phyloP scores from a whole-genome alignment of 2,113 vertebrate species.

The Vidua chalybeata region DNA sequence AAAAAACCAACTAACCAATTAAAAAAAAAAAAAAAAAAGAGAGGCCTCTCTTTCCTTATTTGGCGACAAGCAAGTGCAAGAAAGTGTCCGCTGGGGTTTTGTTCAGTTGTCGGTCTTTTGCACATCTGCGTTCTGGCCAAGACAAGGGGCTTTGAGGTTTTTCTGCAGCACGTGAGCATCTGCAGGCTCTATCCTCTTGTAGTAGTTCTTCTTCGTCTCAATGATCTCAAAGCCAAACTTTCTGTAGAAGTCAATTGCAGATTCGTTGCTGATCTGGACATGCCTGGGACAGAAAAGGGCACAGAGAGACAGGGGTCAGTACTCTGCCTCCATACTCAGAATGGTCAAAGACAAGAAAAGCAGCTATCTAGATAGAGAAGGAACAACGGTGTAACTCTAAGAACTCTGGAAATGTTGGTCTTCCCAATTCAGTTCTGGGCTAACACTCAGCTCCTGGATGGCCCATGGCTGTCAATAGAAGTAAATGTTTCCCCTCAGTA shows the following conservation, averaged over 20 bases:
- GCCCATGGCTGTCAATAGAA: neutral
- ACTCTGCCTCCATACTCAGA: neutral
- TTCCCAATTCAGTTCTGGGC: neutral
- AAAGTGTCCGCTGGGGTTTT: conserved; percentile 74
- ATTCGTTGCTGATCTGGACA: conserved; percentile 99
- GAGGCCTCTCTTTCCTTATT: conserved; percentile 82
- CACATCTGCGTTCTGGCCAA: conserved; percentile 86
- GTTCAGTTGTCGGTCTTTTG: conserved; percentile 88
- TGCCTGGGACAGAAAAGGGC: conserved; percentile 78
- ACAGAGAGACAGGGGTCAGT: neutral
- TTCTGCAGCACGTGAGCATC: conserved; percentile 99
- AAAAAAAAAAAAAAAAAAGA: neutral
- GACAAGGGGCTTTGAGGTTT: conserved; percentile 88
- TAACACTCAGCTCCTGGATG: neutral
- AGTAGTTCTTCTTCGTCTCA: conserved; percentile 99
- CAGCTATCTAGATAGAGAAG: neutral
- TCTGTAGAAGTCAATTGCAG: conserved; percentile 98
- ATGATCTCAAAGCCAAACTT: conserved; percentile 99
- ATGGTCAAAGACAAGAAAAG: neutral
- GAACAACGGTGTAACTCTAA: neutral
- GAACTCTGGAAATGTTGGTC: neutral
- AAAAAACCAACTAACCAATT: neutral
- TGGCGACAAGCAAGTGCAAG: conserved; percentile 85
- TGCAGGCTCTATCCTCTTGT: conserved; percentile 99
- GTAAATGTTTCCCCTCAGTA: neutral